These are phyloP conservation scores for Xestia c-nigrum DNA, from an alignment of 2,888 invertebrate genomes.

Conservation along the genomic window DNA sequence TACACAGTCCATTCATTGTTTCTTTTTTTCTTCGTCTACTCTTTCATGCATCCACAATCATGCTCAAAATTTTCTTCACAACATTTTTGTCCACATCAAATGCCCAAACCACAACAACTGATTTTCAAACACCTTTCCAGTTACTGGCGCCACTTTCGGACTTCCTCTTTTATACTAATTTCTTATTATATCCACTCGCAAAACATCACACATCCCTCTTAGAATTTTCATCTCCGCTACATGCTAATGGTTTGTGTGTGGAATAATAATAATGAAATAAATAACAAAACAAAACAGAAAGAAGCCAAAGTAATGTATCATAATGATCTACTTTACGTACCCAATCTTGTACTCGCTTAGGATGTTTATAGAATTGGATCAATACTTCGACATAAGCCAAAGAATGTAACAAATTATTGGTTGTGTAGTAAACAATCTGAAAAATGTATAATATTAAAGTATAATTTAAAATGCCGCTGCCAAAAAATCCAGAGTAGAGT, in stretches of 20 bases:
- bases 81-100: no score
- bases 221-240: no score
- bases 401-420: conserved; percentile 6
- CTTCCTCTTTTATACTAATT: no score
- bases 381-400: conserved; percentile 10
- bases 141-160: no score
- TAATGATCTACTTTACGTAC: not conserved
- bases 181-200: no score
- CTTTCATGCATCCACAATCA: no score
- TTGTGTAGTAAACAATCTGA: conserved; percentile 4
- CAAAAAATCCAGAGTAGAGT: not conserved
- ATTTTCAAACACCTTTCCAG: no score
- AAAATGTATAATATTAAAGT: not conserved
- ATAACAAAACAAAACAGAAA: not conserved
- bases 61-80: no score
- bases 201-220: no score
- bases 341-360: not conserved
- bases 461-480: not conserved
- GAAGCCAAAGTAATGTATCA: not conserved
- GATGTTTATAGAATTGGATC: conserved; percentile 4
- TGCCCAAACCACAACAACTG: no score
- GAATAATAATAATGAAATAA: not conserved
- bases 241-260: not conserved
- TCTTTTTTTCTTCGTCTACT: no score
- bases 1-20: no score